Evolutionary conservation across 2,113 vertebrate genomes (phyloP).

Genomic region (Potamarius usumacintae): DNA sequence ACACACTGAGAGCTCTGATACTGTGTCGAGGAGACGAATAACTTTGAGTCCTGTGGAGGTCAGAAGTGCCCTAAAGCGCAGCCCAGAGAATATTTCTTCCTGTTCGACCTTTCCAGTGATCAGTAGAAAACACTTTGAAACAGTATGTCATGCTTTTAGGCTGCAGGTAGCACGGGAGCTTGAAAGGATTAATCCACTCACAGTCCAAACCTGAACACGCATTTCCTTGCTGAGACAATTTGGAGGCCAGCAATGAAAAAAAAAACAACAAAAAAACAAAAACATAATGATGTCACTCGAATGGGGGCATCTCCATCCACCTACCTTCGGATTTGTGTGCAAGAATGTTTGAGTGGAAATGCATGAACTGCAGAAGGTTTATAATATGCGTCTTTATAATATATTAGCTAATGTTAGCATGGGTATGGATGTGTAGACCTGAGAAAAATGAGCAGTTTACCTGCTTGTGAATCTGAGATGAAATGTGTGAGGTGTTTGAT

Average conservation of each 20-base stretch:
- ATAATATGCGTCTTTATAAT: background rate
- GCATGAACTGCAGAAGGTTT: background rate
- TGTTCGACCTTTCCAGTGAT: slow-evolving; percentile 20
- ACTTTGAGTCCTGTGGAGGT: slow-evolving; percentile 29
- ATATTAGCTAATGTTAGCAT: no score
- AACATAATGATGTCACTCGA: background rate
- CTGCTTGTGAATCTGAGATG: background rate
- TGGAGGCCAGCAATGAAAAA: background rate
- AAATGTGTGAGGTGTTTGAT: background rate
- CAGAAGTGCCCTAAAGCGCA: background rate
- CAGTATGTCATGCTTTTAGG: slow-evolving; percentile 7
- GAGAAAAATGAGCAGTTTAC: no score
- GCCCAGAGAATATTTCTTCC: background rate
- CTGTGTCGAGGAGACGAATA: background rate
- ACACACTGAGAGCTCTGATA: background rate
- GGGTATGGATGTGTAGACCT: no score
- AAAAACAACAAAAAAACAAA: background rate
- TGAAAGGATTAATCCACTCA: slow-evolving; percentile 10
- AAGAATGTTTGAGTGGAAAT: background rate
- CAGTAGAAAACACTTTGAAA: slow-evolving; percentile 33
- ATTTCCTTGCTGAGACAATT: background rate
- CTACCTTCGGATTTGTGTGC: background rate
- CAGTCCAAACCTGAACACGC: background rate
- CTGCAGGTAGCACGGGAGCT: background rate
- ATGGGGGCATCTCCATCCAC: background rate